Evolutionary conservation across 2,113 vertebrate species (phyloP), one percentile per base, ranked within the genome.

Genomic region (Gnathonemus echidnorhynchus): DNA sequence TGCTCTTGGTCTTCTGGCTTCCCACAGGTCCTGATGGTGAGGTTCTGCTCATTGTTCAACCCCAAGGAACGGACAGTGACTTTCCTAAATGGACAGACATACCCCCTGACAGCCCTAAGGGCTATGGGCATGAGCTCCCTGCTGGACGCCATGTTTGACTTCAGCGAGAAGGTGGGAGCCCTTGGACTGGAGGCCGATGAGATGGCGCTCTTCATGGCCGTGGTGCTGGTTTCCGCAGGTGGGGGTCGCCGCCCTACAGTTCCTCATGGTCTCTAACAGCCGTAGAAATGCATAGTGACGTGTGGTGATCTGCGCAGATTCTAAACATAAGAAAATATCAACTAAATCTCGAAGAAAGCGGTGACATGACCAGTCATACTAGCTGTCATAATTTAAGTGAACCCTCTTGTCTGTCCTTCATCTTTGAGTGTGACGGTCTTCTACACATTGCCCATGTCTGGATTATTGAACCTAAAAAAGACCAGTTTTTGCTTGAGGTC

Each of bases 161-260:
- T 93, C 90, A 96, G 95, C 85, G 95, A 95, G 91, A 96, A 96
- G 92, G 88, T 97, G 90, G 92, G 94, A 39, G 94, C 95, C 9
- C 92, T 97, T 91, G 91, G 92, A 17, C 94, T 97, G 13, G 95
- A 96, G 92, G 94, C 96, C 15, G 96, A 97, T 88, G 96, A 97
- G 91, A 96, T 96, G 95, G 96, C 95, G 2, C 96, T 97, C 87
- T 97, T 97, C 92, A 96, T 96, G 96, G 96, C 96, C 17, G 96
- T 97, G 91, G 96, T 97, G 91, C 93, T 97, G 91, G 94, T 97
- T 45, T 97, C 96, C 90, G 96, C 96, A 94, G 96, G 96, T 97
- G 70, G 95, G 83, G 95, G 2, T 5, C 10, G 1, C 27, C 24
- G 39, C 35, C 50, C 19, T 52, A 4, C 24, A 17, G 89, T 39